Evolutionary conservation across 2,888 invertebrate species (phyloP).

Genomic region (Lochmaea capreae): DNA sequence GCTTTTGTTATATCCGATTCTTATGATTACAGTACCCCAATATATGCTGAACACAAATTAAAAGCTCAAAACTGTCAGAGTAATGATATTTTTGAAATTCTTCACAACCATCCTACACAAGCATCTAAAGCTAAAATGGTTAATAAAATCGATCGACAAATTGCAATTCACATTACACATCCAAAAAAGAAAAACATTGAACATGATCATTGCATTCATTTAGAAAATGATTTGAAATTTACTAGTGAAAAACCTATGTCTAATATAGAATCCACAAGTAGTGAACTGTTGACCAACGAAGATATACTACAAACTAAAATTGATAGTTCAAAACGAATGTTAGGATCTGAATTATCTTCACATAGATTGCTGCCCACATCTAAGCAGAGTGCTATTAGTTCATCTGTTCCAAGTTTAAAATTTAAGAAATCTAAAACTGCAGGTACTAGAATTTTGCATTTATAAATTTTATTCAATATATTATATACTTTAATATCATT

Average conservation of each 20-base stretch:
- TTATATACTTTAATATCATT: too few species aligned
- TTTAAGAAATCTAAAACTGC: conserved; percentile 39
- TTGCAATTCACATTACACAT: conserved; percentile 55
- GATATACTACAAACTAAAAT: not conserved
- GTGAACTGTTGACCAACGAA: not conserved
- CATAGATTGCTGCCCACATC: conserved; percentile 29
- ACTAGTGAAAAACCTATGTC: conserved; percentile 20
- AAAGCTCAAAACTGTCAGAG: not conserved
- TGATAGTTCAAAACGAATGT: conserved; percentile 22
- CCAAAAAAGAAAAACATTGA: conserved; percentile 38
- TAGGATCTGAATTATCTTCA: conserved; percentile 31
- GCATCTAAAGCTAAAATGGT: conserved; percentile 63
- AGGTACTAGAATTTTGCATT: conserved; percentile 29
- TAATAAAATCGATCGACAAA: conserved; percentile 51
- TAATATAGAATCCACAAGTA: conserved; percentile 12
- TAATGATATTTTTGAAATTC: conserved; percentile 56
- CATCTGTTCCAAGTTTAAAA: conserved; percentile 27
- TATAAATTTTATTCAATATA: too few species aligned
- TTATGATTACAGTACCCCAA: conserved; percentile 13
- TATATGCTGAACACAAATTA: conserved; percentile 2
- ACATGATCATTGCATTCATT: conserved; percentile 48
- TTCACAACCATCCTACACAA: conserved; percentile 63
- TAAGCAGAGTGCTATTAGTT: conserved; percentile 29
- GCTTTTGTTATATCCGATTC: not conserved
- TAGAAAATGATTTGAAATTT: conserved; percentile 14